phyloP scores from a whole-genome alignment of 2,888 invertebrate genomes.

The Melanargia galathea region DNA sequence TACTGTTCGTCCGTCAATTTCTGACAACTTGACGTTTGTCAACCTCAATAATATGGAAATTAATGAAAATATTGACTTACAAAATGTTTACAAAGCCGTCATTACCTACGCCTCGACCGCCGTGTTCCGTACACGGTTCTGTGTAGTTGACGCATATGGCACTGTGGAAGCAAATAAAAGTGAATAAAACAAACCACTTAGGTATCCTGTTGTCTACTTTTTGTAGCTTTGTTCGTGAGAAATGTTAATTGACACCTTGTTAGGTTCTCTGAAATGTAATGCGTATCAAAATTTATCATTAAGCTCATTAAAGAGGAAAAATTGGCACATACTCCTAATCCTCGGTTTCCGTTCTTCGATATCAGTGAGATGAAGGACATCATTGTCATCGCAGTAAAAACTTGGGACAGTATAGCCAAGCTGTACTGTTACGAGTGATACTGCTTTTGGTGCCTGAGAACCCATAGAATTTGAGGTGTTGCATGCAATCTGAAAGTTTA shows the following conservation, averaged over 20 bases:
- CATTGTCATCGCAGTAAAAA: no score
- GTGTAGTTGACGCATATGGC: conserved; percentile 51
- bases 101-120: conserved; percentile 28
- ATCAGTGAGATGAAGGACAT: no score
- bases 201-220: conserved; percentile 17
- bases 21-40: conserved; percentile 33
- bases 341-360: not conserved
- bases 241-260: conserved; percentile 12
- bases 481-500: no score
- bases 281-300: not conserved
- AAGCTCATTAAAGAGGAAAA: conserved; percentile 1
- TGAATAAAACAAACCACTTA: conserved; percentile 28
- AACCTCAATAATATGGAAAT: conserved; percentile 35
- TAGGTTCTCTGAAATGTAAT: conserved; percentile 2
- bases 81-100: conserved; percentile 38
- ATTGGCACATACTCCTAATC: not conserved
- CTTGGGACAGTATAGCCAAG: no score
- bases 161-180: conserved; percentile 46
- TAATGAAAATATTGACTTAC: conserved; percentile 41
- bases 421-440: no score
- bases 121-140: conserved; percentile 27
- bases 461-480: no score
- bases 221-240: conserved; percentile 11
- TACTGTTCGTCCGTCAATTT: conserved; percentile 36
- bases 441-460: no score